These are phyloP conservation scores for Chiloscyllium punctatum DNA, from an alignment of 2,797 vertebrate species.

Conservation along the genomic window DNA sequence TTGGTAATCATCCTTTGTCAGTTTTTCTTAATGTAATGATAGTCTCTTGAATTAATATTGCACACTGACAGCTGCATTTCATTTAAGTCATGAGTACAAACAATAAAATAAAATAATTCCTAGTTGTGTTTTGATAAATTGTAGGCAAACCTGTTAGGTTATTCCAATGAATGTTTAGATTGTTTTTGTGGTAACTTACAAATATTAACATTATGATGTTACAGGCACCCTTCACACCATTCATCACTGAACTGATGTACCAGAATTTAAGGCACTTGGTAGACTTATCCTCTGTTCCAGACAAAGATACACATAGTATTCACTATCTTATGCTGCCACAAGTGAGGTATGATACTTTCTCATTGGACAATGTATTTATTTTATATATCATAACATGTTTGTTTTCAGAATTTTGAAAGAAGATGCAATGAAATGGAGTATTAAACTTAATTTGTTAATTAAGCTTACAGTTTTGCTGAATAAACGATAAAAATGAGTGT, in stretches of 20 bases:
- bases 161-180: neutral
- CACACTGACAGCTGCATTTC: neutral
- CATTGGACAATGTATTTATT: neutral
- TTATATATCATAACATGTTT: neutral
- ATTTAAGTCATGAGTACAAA: neutral
- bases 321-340: slow-evolving; percentile 96
- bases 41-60: neutral
- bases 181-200: neutral
- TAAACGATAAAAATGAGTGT: neutral
- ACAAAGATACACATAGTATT: slow-evolving; percentile 83
- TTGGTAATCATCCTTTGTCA: neutral
- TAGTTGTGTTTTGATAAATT: neutral
- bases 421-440: neutral
- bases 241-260: slow-evolving; percentile 97
- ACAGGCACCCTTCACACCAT: slow-evolving; percentile 94
- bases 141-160: neutral
- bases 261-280: slow-evolving; percentile 86
- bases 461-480: neutral
- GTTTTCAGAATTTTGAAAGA: neutral
- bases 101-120: too few relatives aligned
- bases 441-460: neutral
- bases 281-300: slow-evolving; percentile 73
- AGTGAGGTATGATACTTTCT: slow-evolving; percentile 66
- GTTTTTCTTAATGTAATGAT: neutral
- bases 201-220: slow-evolving; percentile 32